Evolutionary conservation across 2,113 vertebrate species (phyloP).

Genomic region (Psammodynastes pulverulentus): DNA sequence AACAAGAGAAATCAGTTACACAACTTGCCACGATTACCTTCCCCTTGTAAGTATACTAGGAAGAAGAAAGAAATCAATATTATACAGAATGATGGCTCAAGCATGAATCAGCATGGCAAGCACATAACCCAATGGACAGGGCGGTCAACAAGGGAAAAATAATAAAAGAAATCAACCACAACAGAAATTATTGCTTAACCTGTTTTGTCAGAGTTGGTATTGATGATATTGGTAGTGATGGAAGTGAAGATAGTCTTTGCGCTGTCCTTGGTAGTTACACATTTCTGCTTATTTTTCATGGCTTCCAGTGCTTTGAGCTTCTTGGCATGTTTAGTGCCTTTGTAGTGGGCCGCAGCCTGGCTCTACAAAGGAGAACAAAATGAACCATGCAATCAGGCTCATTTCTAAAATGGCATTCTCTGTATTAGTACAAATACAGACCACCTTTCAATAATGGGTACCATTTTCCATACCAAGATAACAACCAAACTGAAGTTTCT

Average conservation of each 20-base stretch:
- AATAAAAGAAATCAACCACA: slow-evolving; percentile 40
- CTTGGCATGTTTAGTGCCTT: slow-evolving; percentile 99
- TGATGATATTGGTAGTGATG: slow-evolving; percentile 81
- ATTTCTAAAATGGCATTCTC: slow-evolving; percentile 77
- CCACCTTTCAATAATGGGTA: slow-evolving; percentile 78
- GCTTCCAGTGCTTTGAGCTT: slow-evolving; percentile 96
- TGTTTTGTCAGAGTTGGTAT: slow-evolving; percentile 83
- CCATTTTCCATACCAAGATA: slow-evolving; percentile 56
- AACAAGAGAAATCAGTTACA: slow-evolving; percentile 42
- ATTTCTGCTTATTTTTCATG: slow-evolving; percentile 94
- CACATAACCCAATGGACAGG: slow-evolving; percentile 57
- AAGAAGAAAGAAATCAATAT: slow-evolving; percentile 38
- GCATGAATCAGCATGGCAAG: slow-evolving; percentile 61
- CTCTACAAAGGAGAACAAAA: slow-evolving; percentile 90
- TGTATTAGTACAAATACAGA: slow-evolving; percentile 80
- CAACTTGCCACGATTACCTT: slow-evolving; percentile 7
- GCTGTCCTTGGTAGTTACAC: slow-evolving; percentile 82
- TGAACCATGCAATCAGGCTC: slow-evolving; percentile 82
- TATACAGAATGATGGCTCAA: slow-evolving; percentile 61
- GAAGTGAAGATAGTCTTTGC: slow-evolving; percentile 84
- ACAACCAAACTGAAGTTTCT: slow-evolving; percentile 38
- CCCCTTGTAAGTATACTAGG: slow-evolving; percentile 24
- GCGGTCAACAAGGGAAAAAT: slow-evolving; percentile 49
- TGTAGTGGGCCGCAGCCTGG: slow-evolving; percentile 99
- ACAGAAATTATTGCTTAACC: slow-evolving; percentile 79